These are phyloP conservation scores for Rhizomys pruinosus DNA, from an alignment of 2,113 vertebrate genomes.

Conservation along the genomic window DNA sequence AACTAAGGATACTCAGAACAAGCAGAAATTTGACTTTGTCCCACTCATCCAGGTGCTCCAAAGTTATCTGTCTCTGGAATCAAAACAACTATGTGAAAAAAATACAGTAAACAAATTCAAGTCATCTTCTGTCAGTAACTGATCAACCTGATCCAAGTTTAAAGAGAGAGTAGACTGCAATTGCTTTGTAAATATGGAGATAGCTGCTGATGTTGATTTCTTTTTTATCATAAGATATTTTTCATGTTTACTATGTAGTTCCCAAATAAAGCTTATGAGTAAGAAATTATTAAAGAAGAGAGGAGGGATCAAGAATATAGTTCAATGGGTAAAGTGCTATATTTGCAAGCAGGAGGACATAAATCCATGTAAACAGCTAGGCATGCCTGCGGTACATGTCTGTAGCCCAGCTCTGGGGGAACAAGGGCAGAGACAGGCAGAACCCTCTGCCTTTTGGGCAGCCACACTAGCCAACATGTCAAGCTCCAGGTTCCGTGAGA, in stretches of 20 bases:
- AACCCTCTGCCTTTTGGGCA: background rate
- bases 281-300: background rate
- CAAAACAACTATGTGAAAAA: background rate
- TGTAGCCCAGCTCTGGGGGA: background rate
- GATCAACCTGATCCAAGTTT: background rate
- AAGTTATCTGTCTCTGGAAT: background rate
- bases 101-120: constrained; percentile 12
- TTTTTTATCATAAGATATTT: background rate
- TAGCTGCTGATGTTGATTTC: background rate
- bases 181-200: constrained; percentile 2
- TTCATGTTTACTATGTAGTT: background rate
- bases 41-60: background rate
- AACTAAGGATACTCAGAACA: background rate
- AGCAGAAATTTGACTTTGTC: background rate
- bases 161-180: background rate
- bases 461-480: background rate
- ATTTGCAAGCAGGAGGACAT: background rate
- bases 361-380: background rate
- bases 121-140: background rate
- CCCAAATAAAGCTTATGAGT: background rate
- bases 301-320: background rate
- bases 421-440: background rate
- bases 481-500: background rate
- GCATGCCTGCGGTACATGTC: too few species aligned
- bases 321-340: background rate